Base-by-base conservation (phyloP, 1,140 invertebrate genomes). In the Drosophila bifasciata region DNA sequence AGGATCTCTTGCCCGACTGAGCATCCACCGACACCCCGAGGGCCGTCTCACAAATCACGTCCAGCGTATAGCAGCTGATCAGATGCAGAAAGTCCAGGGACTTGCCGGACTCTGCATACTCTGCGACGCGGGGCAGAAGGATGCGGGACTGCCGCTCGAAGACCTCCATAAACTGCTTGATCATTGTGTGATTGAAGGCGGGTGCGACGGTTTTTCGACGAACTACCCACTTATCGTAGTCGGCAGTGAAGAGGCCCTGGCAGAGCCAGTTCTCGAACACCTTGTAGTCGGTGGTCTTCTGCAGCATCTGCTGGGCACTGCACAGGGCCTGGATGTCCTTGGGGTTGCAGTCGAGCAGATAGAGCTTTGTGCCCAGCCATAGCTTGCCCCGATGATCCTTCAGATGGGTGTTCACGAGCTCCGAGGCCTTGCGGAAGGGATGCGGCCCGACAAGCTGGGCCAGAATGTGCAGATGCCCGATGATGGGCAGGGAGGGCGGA, bases 181-280 rank as follows among this genome's bases (percentile, higher is more conserved):
- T 69, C 83, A 98, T 96, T 73, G 95, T 95, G 83, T 97, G 97
- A 90, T 97, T 97, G 89, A 98, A 98, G 0, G 96, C 94, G 1
- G 97, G 96, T 1, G 96, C 97, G 8, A 98, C 90, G 53, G 98
- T 93, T 92, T 96, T 97, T 39, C 97, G 92, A 46, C 96, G 92
- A 1, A 90, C 78, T 19, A 93, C 93, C 97, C 97, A 98, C 92
- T 97, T 97, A 1, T 92, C 90, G 28, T 95, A 96, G 57, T 77
- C 28, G 49, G 93, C 94, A 0, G 94, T 94, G 2, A 96, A 89
- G 19, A 96, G 89, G 44, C 95, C 95, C 8, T 92, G 93, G 8
- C 92, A 92, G 3, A 96, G 91, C 95, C 95, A 96, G 6, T 94
- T 93, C 55, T 93, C 89, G 0, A 96, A 90, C 53, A 94, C 93